These are phyloP conservation scores for Patella vulgata DNA, from an alignment of 1,140 invertebrate genomes.

Conservation along the genomic window DNA sequence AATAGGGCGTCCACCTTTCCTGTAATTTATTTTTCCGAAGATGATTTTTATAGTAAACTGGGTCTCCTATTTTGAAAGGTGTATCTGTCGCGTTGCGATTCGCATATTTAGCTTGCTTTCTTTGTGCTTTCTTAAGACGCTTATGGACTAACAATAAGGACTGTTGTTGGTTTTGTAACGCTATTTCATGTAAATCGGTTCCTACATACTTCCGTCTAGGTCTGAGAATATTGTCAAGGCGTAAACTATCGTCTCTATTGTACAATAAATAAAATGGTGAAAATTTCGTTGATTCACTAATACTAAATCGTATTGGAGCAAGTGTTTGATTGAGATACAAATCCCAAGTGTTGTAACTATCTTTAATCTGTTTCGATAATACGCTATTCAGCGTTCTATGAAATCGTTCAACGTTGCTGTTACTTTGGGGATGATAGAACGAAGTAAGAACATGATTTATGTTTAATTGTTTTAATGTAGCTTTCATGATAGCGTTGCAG, in stretches of 20 bases:
- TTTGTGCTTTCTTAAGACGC: constrained; percentile 1
- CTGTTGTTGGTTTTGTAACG: constrained; percentile 12
- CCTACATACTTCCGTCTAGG: constrained; percentile 22
- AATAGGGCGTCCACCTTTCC: too few relatives aligned
- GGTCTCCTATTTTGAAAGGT: constrained; percentile 8
- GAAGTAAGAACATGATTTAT: constrained; percentile 23
- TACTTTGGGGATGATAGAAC: constrained; percentile 18
- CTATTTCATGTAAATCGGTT: background rate
- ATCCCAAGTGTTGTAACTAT: constrained; percentile 21
- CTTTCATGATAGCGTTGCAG: constrained; percentile 17
- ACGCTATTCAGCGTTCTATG: constrained; percentile 30
- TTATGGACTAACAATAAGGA: background rate
- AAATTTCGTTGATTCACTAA: too few relatives aligned
- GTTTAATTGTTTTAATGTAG: constrained; percentile 9
- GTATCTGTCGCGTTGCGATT: background rate
- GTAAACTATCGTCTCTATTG: constrained; percentile 19
- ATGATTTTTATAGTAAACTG: constrained; percentile 13
- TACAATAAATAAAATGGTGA: constrained; percentile 26
- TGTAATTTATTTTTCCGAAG: too few relatives aligned
- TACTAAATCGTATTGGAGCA: constrained; percentile 24
- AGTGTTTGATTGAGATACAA: constrained; percentile 23
- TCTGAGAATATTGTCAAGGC: constrained; percentile 20
- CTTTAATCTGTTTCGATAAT: constrained; percentile 23
- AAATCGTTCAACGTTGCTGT: constrained; percentile 26
- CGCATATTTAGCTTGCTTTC: constrained; percentile 12